Evolutionary conservation across 2,888 invertebrate species (phyloP).

Genomic region (Ephialtes manifestator): DNA sequence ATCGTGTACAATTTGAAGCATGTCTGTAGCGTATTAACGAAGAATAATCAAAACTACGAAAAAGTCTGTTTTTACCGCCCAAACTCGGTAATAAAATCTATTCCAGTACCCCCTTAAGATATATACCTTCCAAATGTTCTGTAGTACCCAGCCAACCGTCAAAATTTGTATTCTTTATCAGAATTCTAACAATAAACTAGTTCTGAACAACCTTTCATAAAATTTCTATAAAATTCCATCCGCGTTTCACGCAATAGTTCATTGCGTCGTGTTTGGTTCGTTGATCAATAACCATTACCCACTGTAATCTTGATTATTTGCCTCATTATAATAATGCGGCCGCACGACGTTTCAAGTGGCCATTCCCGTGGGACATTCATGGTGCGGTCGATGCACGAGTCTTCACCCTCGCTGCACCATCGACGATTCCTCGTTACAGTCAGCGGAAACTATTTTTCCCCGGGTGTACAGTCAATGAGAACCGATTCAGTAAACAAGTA

Average conservation of each 20-base stretch:
- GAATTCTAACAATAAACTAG: neutral
- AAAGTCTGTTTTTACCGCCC: too few relatives aligned
- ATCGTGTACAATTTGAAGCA: too few relatives aligned
- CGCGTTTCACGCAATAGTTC: neutral
- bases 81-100: too few relatives aligned
- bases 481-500: slow-evolving; percentile 84
- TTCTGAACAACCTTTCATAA: neutral
- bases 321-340: slow-evolving; percentile 68
- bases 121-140: neutral
- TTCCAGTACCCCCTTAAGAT: too few relatives aligned
- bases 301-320: slow-evolving; percentile 48
- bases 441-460: slow-evolving; percentile 53
- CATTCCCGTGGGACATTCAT: slow-evolving; percentile 63
- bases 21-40: too few relatives aligned
- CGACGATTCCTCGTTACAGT: slow-evolving; percentile 68
- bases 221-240: slow-evolving; percentile 11
- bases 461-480: slow-evolving; percentile 75
- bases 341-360: slow-evolving; percentile 68
- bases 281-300: slow-evolving; percentile 48
- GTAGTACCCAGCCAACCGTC: neutral
- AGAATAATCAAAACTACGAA: too few relatives aligned
- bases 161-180: neutral
- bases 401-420: slow-evolving; percentile 65
- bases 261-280: slow-evolving; percentile 38
- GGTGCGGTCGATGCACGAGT: slow-evolving; percentile 47